Conservation (phyloP, 2,888 invertebrate species). For the Mimas tiliae region DNA sequence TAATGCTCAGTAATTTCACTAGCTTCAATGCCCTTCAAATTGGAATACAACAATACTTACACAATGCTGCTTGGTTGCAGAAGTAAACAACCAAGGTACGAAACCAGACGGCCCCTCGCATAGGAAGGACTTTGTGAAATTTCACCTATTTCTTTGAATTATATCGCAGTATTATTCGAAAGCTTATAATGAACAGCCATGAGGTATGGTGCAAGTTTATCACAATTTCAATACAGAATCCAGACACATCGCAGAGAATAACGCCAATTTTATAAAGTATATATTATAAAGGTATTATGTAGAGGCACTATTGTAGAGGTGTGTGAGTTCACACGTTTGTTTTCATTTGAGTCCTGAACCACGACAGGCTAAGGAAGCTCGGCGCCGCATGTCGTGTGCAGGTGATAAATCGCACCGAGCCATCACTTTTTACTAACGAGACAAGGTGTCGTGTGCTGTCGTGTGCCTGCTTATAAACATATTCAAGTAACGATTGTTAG, state of each 20-base stretch:
- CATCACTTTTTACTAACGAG: conserved; percentile 82
- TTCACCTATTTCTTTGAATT: background rate
- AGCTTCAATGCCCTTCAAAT: too few relatives aligned
- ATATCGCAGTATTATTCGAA: background rate
- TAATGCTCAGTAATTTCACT: too few relatives aligned
- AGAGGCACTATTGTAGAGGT: background rate
- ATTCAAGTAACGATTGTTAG: conserved; percentile 73
- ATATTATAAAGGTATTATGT: background rate
- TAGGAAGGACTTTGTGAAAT: too few relatives aligned
- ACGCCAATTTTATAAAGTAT: background rate
- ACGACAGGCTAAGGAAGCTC: conserved; percentile 65
- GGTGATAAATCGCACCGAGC: conserved; percentile 77
- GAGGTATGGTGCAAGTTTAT: background rate
- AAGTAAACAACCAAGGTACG: too few relatives aligned
- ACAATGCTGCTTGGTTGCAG: too few relatives aligned
- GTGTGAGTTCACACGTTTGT: conserved; percentile 49
- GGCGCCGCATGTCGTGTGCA: conserved; percentile 68
- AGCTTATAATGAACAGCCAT: conserved; percentile 11
- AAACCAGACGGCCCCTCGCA: too few relatives aligned
- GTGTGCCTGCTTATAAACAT: conserved; percentile 60
- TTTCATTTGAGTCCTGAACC: conserved; percentile 59
- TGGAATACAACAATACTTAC: too few relatives aligned
- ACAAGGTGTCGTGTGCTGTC: conserved; percentile 69
- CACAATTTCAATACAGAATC: background rate
- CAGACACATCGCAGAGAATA: background rate